Evolutionary conservation across 2,888 invertebrate species (phyloP).

Genomic region (Unio pictorum): DNA sequence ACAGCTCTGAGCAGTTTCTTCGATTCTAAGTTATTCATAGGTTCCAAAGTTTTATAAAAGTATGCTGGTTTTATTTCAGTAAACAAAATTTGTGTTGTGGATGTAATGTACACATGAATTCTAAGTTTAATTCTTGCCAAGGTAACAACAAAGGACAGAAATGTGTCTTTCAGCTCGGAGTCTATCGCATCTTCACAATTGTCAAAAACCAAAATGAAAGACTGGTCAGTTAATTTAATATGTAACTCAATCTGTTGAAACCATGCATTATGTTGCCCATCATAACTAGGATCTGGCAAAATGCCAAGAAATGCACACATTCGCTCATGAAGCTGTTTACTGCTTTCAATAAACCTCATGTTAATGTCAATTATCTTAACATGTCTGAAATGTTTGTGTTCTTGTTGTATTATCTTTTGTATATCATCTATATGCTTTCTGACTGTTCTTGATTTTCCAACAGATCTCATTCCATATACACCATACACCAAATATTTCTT

Average conservation of each 20-base stretch:
- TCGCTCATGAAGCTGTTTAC: no score
- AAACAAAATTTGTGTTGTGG: slow-evolving; percentile 8
- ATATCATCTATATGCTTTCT: no score
- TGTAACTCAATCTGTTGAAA: neutral
- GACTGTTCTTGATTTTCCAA: slow-evolving; percentile 6
- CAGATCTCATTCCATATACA: slow-evolving; percentile 4
- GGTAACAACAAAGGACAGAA: slow-evolving; percentile 6
- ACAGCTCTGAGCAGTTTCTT: slow-evolving; percentile 10
- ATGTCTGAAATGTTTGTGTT: no score
- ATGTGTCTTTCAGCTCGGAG: slow-evolving; percentile 3
- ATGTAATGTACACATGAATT: slow-evolving; percentile 18
- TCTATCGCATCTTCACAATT: slow-evolving; percentile 28
- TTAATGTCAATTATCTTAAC: no score
- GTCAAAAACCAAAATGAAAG: slow-evolving; percentile 20
- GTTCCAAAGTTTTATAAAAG: slow-evolving; percentile 3
- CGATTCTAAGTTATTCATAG: slow-evolving; percentile 10
- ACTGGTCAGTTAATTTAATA: slow-evolving; percentile 3
- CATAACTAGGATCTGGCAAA: no score
- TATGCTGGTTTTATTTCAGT: neutral
- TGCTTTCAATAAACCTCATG: no score
- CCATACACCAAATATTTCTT: slow-evolving; percentile 2
- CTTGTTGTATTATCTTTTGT: no score
- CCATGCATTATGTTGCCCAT: no score
- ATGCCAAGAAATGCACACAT: no score
- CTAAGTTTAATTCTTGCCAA: slow-evolving; percentile 1